These are phyloP conservation scores for Micropoecilia bifurca DNA, from an alignment of 2,797 vertebrate genomes.

Conservation along the genomic window DNA sequence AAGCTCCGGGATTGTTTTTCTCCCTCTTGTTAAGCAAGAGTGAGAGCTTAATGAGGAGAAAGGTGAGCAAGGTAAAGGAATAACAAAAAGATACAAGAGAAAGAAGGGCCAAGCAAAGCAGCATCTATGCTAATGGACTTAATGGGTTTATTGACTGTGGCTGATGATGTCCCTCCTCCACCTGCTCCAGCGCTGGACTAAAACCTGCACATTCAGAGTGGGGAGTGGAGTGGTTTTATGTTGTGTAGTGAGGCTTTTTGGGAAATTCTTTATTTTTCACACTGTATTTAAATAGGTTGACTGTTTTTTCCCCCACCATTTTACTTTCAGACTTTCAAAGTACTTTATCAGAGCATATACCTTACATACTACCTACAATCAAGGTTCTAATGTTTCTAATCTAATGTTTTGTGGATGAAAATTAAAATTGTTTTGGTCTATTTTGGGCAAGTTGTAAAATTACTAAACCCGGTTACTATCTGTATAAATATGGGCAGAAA, in stretches of 20 bases:
- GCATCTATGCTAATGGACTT: slow-evolving; percentile 54
- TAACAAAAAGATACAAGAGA: slow-evolving; percentile 51
- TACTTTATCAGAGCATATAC: neutral
- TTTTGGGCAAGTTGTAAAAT: neutral
- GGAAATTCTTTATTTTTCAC: slow-evolving; percentile 13
- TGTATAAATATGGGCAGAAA: neutral
- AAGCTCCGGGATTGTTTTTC: slow-evolving; percentile 45
- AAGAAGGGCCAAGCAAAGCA: slow-evolving; percentile 30
- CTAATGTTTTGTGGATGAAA: neutral
- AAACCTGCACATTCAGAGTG: neutral
- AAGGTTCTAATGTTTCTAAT: too few relatives aligned
- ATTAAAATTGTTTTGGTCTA: neutral
- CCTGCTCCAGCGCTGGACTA: neutral
- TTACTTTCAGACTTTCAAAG: neutral
- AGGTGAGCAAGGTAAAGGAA: slow-evolving; percentile 51
- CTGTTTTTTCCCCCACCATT: neutral
- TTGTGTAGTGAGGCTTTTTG: slow-evolving; percentile 8
- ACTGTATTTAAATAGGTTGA: neutral
- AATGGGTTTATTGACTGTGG: slow-evolving; percentile 58
- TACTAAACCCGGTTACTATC: neutral
- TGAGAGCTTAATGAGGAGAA: slow-evolving; percentile 58
- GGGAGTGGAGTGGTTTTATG: neutral
- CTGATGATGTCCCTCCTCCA: slow-evolving; percentile 40
- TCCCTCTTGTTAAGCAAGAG: slow-evolving; percentile 25
- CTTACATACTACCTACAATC: neutral